A percentile compares a stretch with the other conserved stretches of the same genome.
phyloP scores from a whole-genome alignment of 2,797 vertebrate genomes.

The Lutra lutra region DNA sequence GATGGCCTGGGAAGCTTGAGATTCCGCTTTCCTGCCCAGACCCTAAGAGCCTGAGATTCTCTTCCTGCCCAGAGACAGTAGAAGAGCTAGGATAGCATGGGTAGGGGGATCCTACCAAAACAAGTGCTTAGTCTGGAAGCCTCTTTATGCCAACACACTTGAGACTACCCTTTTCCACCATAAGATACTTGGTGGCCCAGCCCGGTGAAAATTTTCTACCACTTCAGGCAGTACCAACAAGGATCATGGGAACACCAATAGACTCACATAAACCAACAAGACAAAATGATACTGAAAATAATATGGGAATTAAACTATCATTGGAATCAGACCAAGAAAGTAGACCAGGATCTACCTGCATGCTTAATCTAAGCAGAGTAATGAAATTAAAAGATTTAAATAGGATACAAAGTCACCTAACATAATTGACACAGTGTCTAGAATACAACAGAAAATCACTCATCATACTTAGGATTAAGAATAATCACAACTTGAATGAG shows the following conservation, averaged over 20 bases:
- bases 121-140: background rate
- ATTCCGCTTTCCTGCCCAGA: background rate
- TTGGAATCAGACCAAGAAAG: background rate
- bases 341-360: background rate
- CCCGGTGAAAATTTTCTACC: background rate
- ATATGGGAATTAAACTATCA: background rate
- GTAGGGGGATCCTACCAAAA: background rate
- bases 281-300: background rate
- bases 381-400: background rate
- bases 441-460: background rate
- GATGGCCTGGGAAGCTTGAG: background rate
- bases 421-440: background rate
- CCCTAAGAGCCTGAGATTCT: background rate
- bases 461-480: conserved; percentile 5
- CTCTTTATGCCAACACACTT: background rate
- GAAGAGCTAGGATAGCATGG: background rate
- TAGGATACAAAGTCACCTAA: background rate
- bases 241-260: background rate
- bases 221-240: background rate
- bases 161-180: background rate
- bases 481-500: conserved; percentile 45
- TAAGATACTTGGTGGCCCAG: background rate
- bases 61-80: background rate
- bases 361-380: background rate
- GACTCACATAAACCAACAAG: background rate